These are phyloP conservation scores for Lottia scabra DNA, from an alignment of 2,888 invertebrate genomes.

Conservation along the genomic window DNA sequence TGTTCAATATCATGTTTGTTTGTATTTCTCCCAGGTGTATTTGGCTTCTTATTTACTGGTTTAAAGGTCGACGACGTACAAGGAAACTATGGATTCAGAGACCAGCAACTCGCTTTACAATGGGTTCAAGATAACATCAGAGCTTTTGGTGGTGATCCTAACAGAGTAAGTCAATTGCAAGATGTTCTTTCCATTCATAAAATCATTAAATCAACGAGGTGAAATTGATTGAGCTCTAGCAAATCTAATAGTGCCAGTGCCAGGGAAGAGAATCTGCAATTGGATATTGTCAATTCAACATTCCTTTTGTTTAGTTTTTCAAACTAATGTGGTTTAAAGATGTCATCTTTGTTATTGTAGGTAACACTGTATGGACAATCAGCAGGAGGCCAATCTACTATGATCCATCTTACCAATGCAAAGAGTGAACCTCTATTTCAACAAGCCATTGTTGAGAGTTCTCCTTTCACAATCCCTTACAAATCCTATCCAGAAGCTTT, in stretches of 20 bases:
- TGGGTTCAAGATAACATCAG: constrained; percentile 43
- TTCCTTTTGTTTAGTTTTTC: not conserved
- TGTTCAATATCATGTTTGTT: not conserved
- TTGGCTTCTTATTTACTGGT: constrained; percentile 48
- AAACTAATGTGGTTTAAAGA: not conserved
- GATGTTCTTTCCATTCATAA: too few species aligned
- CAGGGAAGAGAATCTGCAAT: too few species aligned
- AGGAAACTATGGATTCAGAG: constrained; percentile 54
- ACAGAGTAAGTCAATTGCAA: constrained; percentile 24
- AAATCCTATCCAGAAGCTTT: constrained; percentile 43
- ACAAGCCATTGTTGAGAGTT: constrained; percentile 42
- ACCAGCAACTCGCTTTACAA: constrained; percentile 44
- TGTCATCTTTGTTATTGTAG: constrained; percentile 27
- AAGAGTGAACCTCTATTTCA: constrained; percentile 34
- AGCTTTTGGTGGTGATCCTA: constrained; percentile 41
- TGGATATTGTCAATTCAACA: not conserved
- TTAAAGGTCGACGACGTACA: constrained; percentile 28
- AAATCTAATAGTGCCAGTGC: not conserved
- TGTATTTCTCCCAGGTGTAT: constrained; percentile 32
- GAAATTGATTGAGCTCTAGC: not conserved
- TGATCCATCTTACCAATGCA: constrained; percentile 38
- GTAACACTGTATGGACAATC: constrained; percentile 52
- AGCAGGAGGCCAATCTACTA: constrained; percentile 47
- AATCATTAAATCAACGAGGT: too few species aligned
- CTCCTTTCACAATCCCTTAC: constrained; percentile 44